phyloP scores from a whole-genome alignment of 37 sponge, comb jelly and placozoan genomes.

The Spongia lamella region DNA sequence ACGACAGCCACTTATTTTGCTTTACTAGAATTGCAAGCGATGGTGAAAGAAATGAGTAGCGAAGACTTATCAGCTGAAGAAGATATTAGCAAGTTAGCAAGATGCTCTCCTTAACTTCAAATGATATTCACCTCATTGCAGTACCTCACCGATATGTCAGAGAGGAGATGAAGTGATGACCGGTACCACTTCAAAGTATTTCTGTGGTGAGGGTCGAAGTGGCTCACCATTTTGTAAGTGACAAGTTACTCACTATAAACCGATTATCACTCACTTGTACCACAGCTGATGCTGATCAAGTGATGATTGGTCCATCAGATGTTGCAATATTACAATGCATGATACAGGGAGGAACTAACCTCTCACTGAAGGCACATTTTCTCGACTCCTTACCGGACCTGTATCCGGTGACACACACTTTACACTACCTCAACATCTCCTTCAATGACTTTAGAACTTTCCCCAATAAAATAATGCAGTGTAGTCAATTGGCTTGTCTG shows the following conservation, averaged over 20 bases:
- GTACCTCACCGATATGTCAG: no score
- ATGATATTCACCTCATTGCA: no score
- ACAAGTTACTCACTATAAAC: background rate
- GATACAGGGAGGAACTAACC: constrained; percentile 69
- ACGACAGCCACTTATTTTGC: background rate
- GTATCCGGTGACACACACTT: constrained; percentile 64
- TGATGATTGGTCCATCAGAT: constrained; percentile 63
- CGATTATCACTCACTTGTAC: background rate
- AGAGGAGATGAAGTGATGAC: constrained; percentile 46
- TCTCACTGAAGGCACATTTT: constrained; percentile 92
- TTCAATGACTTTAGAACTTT: constrained; percentile 84
- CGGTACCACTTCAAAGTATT: constrained; percentile 67
- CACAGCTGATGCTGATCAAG: constrained; percentile 52
- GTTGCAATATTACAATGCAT: constrained; percentile 81
- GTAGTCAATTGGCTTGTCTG: constrained; percentile 53
- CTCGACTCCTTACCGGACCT: constrained; percentile 69
- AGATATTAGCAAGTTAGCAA: no score
- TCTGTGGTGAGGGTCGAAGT: constrained; percentile 84
- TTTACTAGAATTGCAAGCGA: constrained; percentile 60
- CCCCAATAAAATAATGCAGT: constrained; percentile 62
- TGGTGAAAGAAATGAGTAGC: constrained; percentile 30
- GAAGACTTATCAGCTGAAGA: no score
- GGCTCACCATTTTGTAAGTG: constrained; percentile 80
- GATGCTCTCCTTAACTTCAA: no score
- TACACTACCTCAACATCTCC: constrained; percentile 87